Evolutionary conservation across 1,140 invertebrate species (phyloP), one percentile per base, ranked within the genome.

Genomic region (Drosophila sp.): DNA sequence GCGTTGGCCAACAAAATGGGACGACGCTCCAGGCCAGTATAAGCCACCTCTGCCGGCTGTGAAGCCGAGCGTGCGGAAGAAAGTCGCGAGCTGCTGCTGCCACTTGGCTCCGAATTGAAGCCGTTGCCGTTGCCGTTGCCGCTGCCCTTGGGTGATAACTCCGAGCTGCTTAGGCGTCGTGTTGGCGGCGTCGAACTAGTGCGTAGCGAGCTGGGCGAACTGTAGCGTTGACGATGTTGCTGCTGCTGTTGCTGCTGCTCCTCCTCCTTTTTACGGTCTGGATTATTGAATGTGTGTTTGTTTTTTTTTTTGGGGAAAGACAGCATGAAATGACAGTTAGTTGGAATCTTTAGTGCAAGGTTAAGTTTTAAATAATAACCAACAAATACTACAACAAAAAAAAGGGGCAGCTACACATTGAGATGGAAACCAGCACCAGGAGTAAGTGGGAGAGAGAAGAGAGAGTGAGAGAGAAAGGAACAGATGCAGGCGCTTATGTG

Each of bases 221-320:
- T 78, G 16, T 63, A 89, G 13, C 83, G 83, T 36, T 72, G 78
- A n/a, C 75, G 78, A 32, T 58, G 62, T 13, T 69, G 67, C 14
- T 62, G 66, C 38, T 57, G 51, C 21, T 57, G 62, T 38, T 62
- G 45, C 21, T 63, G 63, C 2, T 62, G 78, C 38, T 83, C 89
- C 71, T 91, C 90, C 46, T 84, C 90, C 51, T 91, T 91, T 57
- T 90, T 91, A 58, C 89, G 89, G 64, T 91, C 90, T 91, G 65
- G 3, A 36, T 14, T 14, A 21, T 34, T 7, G 50, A 2, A 29
- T 34, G 41, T 21, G 2, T 29, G n/a, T 45, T 7, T 38, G 16
- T 48, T 57, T 50, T 51, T 53, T 51, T 21, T 21, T 21, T 36
- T 29, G 41, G 34, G 48, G 40, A n/a, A 65, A 51, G 32, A 67